phyloP scores from a whole-genome alignment of 53 echinoderm and acorn worm species.

The Echinarachnius parma region DNA sequence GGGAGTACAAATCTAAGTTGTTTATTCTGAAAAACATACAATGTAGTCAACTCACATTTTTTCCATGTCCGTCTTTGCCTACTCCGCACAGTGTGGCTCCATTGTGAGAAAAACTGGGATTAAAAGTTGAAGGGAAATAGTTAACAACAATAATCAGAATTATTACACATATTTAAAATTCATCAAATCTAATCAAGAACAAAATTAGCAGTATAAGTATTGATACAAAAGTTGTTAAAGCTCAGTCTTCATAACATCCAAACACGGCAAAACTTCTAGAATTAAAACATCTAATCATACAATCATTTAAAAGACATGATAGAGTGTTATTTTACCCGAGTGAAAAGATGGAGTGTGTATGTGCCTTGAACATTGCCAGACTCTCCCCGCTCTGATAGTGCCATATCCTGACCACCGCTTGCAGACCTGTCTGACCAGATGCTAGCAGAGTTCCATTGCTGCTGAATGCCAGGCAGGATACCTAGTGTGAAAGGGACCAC shows the following conservation, averaged over 20 bases:
- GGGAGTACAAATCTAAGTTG: too few species aligned
- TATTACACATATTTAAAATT: too few species aligned
- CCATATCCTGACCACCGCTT: conserved; percentile 92
- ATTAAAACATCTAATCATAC: too few species aligned
- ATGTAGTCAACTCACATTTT: conserved; percentile 89
- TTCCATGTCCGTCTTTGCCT: conserved; percentile 90
- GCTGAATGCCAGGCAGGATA: conserved; percentile 77
- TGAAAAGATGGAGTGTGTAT: conserved; percentile 83
- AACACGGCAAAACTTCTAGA: too few species aligned
- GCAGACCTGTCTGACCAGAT: conserved; percentile 91
- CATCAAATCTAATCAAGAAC: too few species aligned
- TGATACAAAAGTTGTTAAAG: too few species aligned
- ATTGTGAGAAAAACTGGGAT: conserved; percentile 69
- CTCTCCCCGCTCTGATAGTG: conserved; percentile 82
- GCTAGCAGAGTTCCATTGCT: conserved; percentile 67
- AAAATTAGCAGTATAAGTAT: too few species aligned
- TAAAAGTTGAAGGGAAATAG: neutral
- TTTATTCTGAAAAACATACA: too few species aligned
- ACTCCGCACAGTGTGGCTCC: conserved; percentile 89
- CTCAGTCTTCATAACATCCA: too few species aligned
- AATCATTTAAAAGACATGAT: too few species aligned
- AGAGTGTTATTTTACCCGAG: too few species aligned
- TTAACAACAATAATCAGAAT: too few species aligned
- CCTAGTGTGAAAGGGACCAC: conserved; percentile 48
- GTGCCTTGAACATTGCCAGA: conserved; percentile 92